A percentile compares a stretch with the other conserved stretches of the same genome.
These are phyloP conservation scores for Pseudochirops corinnae DNA, from an alignment of 2,797 vertebrate genomes.

Conservation along the genomic window DNA sequence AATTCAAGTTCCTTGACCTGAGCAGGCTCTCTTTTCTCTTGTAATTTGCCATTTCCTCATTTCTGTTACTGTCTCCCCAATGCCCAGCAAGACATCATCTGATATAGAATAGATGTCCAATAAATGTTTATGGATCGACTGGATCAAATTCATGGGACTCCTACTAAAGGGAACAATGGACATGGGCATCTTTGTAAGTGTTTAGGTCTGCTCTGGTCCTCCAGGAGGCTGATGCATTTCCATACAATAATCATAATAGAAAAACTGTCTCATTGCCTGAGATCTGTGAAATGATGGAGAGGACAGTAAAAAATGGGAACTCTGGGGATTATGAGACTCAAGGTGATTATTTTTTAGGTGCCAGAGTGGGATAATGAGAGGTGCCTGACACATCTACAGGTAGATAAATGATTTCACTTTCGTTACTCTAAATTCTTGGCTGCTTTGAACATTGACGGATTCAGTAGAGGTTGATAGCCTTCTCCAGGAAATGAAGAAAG, in stretches of 20 bases:
- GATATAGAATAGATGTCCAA: not conserved
- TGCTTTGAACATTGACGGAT: slow-evolving; percentile 65
- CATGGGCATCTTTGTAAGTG: not conserved
- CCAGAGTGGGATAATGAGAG: slow-evolving; percentile 5
- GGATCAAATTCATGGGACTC: not conserved
- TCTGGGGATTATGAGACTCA: slow-evolving; percentile 29
- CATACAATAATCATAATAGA: not conserved
- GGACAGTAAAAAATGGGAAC: not conserved
- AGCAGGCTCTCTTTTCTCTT: not conserved
- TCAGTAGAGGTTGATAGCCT: slow-evolving; percentile 68
- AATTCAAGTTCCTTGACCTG: not conserved
- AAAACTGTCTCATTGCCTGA: not conserved
- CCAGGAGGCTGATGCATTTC: not conserved
- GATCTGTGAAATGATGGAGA: slow-evolving; percentile 30
- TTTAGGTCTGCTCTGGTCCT: not conserved
- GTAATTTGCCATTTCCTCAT: not conserved
- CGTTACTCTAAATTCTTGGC: slow-evolving; percentile 59
- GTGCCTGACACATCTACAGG: not conserved
- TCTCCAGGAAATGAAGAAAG: slow-evolving; percentile 62
- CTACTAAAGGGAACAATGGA: slow-evolving; percentile 20
- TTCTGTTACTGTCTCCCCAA: not conserved
- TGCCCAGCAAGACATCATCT: not conserved
- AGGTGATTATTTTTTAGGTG: not conserved
- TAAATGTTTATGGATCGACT: not conserved
- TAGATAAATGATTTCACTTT: slow-evolving; percentile 12